Evolutionary conservation across 2,888 invertebrate species (phyloP).

Genomic region (Ichneumoninae sp.): DNA sequence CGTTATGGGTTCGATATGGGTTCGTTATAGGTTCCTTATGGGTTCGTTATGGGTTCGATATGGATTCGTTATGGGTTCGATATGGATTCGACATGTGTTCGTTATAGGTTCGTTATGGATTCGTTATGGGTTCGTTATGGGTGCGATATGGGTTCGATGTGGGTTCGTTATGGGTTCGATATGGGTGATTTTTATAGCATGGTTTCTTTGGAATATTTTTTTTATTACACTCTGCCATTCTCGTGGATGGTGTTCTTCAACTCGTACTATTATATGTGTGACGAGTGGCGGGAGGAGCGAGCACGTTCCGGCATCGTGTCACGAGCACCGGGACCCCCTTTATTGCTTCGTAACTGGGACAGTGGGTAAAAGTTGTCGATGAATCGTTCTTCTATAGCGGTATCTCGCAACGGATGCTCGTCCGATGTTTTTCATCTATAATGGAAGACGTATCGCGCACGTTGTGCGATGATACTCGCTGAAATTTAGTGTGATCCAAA

Average conservation of each 20-base stretch:
- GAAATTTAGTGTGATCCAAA: background rate
- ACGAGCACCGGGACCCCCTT: conserved; percentile 36
- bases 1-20: too few relatives aligned
- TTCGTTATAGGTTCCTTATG: too few relatives aligned
- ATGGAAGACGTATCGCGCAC: background rate
- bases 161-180: too few relatives aligned
- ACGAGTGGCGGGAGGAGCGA: conserved; percentile 14
- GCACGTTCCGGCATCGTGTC: conserved; percentile 28
- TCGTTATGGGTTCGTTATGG: too few relatives aligned
- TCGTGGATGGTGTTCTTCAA: background rate
- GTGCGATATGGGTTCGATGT: too few relatives aligned
- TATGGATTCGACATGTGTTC: too few relatives aligned
- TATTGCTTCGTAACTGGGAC: conserved; percentile 43
- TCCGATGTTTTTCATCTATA: conserved; percentile 23
- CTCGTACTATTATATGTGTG: background rate
- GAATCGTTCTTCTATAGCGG: conserved; percentile 47
- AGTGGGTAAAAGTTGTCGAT: conserved; percentile 50
- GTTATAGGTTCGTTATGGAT: too few relatives aligned
- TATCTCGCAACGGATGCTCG: conserved; percentile 20
- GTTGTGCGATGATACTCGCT: background rate
- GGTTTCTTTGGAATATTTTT: background rate
- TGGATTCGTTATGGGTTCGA: too few relatives aligned
- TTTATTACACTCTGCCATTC: background rate
- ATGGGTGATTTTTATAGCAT: background rate
- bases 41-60: too few relatives aligned